Conservation (phyloP, 2,888 invertebrate genomes). For the Eumerus sabulonum region DNA sequence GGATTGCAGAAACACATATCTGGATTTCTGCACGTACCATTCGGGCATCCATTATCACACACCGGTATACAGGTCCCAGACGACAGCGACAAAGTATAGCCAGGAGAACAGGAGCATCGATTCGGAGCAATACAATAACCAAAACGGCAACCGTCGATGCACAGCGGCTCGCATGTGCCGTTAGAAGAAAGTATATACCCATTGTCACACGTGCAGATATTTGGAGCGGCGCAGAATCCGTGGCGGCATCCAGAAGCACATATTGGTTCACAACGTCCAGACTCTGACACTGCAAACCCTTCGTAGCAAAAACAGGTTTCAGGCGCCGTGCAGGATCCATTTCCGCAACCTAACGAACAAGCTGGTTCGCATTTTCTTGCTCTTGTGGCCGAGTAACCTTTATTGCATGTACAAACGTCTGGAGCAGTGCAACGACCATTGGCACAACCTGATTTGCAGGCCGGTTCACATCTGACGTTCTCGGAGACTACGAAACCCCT, state of each 20-base stretch:
- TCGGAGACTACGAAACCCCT: neutral
- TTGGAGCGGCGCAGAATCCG: neutral
- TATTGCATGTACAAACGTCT: neutral
- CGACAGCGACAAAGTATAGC: neutral
- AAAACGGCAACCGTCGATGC: neutral
- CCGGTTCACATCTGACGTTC: neutral
- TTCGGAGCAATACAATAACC: conserved; percentile 10
- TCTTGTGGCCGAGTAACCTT: neutral
- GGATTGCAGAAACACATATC: neutral
- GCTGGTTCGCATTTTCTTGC: conserved; percentile 47
- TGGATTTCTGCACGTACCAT: neutral
- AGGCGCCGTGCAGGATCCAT: neutral
- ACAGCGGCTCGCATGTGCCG: neutral
- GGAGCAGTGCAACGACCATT: neutral
- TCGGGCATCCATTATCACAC: neutral
- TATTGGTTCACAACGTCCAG: neutral
- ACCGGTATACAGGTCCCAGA: neutral
- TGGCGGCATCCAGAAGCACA: neutral
- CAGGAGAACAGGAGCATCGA: neutral
- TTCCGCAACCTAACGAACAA: conserved; percentile 53
- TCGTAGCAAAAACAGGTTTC: neutral
- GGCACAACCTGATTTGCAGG: neutral
- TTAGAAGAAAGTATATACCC: neutral
- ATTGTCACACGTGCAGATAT: neutral
- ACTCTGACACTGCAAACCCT: neutral